A percentile compares a stretch with the other conserved stretches of the same genome.
Evolutionary conservation across 2,888 invertebrate genomes (phyloP).

Genomic region (Leistus spinibarbis): DNA sequence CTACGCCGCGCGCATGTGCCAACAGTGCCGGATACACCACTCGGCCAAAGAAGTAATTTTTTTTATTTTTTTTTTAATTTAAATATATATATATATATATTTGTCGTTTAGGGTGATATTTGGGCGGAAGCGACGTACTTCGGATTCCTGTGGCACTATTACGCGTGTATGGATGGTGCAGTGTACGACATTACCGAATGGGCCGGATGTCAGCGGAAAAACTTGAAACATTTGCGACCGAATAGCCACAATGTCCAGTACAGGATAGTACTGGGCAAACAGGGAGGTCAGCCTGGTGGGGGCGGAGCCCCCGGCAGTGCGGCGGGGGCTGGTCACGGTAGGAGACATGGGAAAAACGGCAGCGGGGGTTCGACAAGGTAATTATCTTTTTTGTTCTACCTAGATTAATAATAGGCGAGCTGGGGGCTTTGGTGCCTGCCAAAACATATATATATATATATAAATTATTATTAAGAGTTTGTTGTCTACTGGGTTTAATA

Average conservation of each 20-base stretch:
- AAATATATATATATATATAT: neutral
- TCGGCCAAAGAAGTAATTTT: conserved; percentile 81
- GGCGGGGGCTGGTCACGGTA: neutral
- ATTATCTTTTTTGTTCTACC: neutral
- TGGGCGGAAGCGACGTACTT: conserved; percentile 93
- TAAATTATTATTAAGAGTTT: conserved; percentile 45
- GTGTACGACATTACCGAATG: conserved; percentile 97
- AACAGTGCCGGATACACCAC: conserved; percentile 87
- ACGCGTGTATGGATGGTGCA: conserved; percentile 94
- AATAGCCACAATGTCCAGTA: conserved; percentile 92
- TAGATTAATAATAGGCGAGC: neutral
- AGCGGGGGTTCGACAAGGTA: conserved; percentile 48
- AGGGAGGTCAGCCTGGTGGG: conserved; percentile 57
- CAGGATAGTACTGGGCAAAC: conserved; percentile 78
- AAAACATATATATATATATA: neutral
- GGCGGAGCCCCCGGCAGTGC: conserved; percentile 12
- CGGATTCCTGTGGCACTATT: conserved; percentile 92
- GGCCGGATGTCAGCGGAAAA: conserved; percentile 90
- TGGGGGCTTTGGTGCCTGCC: neutral
- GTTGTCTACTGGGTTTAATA: no score
- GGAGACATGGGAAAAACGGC: conserved; percentile 40
- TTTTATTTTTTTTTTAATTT: neutral
- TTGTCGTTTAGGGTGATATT: conserved; percentile 77
- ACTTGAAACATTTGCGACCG: conserved; percentile 81
- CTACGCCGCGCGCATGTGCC: conserved; percentile 91